Base-by-base conservation (phyloP, 1,140 invertebrate species). In the Bombus waltoni region DNA sequence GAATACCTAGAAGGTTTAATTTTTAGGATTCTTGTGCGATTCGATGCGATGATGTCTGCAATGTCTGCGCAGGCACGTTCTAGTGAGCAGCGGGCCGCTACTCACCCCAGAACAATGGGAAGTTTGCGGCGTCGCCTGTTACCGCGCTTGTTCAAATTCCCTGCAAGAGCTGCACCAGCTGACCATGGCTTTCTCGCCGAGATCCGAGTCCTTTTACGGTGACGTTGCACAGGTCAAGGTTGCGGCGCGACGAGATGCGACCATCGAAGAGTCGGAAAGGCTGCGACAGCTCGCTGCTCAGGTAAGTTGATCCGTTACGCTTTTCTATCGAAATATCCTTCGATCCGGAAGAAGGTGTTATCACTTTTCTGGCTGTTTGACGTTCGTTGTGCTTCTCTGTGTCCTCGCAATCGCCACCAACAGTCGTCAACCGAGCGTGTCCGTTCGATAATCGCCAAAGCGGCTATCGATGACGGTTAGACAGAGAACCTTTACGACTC, bases 191-290 rank as follows among this genome's bases (percentile, higher is more conserved):
- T 99, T 99, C 92, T 97, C 98, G 89, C 96, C 97, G 86, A 97
- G 98, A 89, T 99, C 98, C 0, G 98, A 98, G 89, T 98, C 98
- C 89, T 99, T 99, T 94, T 99, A 99, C 94, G 98, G 98, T 3
- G 98, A 99, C 93, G 95, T 98, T 82, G 98, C 98, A 6, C 98
- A 98, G 85, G 98, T 99, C 0, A 99, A 99, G 96, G 98, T 99
- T 4, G 98, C 98, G 5, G 98, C 98, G 0, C 96, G 98, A 47
- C 96, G 97, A 86, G 98, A 99, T 92, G 98, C 97, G 90, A 97
- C 97, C 1, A 95, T 97, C 15, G 97, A 97, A 90, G 98, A 99
- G 92, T 97, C 97, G 90, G 97, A 98, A 53, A 95, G 98, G 88
- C 95, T 99, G 18, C 97, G 97, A 89, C 98, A 98, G 65, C 96